These are phyloP conservation scores for Petrocephalus microphthalmus DNA, from an alignment of 2,113 vertebrate genomes.

Conservation along the genomic window DNA sequence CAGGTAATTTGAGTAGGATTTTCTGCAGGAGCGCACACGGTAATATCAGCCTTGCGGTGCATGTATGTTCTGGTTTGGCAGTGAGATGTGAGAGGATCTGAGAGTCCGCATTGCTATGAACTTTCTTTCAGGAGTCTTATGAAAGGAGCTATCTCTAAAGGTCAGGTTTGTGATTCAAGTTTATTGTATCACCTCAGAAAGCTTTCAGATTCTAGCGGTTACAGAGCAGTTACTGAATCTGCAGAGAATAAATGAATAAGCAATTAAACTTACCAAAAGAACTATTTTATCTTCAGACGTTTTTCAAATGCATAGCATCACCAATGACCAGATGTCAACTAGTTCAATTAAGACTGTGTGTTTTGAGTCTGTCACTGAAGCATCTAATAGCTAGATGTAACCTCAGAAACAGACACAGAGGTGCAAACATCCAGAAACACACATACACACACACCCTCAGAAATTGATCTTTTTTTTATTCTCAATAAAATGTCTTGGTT, in stretches of 20 bases:
- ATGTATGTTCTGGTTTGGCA: background rate
- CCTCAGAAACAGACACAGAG: background rate
- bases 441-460: background rate
- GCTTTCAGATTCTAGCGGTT: background rate
- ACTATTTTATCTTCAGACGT: background rate
- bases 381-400: background rate
- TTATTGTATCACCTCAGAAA: background rate
- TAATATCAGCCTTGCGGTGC: background rate
- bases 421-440: background rate
- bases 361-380: background rate
- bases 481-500: background rate
- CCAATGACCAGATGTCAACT: background rate
- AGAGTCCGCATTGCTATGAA: background rate
- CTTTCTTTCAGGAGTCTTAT: background rate
- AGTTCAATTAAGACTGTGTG: background rate
- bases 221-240: background rate
- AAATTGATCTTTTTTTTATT: background rate
- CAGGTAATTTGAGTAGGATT: background rate
- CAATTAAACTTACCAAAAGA: background rate
- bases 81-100: background rate
- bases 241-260: background rate
- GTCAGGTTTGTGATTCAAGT: background rate
- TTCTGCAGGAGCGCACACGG: background rate
- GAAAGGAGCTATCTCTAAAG: background rate
- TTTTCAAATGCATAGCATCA: background rate